Conservation (phyloP, 2,113 vertebrate species). For the Lamprologus lemairii region DNA sequence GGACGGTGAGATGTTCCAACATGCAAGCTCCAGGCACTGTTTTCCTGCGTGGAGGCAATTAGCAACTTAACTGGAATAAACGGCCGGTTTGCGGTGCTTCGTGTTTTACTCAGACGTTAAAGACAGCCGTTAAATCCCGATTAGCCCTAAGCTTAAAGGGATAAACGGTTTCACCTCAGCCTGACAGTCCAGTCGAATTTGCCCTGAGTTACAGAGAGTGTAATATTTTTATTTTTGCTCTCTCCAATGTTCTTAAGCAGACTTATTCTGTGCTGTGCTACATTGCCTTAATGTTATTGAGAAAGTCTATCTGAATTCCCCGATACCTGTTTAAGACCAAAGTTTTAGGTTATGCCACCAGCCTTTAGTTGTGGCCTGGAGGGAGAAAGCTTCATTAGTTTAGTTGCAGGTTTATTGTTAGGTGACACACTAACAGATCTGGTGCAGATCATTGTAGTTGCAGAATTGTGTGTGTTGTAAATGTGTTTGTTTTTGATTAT, state of each 20-base stretch:
- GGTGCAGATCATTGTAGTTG: not conserved
- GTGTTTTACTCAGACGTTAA: not conserved
- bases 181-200: not conserved
- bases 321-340: not conserved
- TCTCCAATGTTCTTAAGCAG: not conserved
- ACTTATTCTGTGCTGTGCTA: not conserved
- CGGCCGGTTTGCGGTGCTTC: not conserved
- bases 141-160: constrained; percentile 37
- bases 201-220: not conserved
- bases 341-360: not conserved
- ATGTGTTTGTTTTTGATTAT: not conserved
- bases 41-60: not conserved
- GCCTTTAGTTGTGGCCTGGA: not conserved
- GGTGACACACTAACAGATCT: not conserved
- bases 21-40: not conserved
- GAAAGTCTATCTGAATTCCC: not conserved
- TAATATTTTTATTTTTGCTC: not conserved
- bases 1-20: constrained; percentile 77
- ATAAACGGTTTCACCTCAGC: constrained; percentile 1
- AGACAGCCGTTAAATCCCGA: constrained; percentile 43
- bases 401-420: not conserved
- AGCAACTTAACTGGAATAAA: not conserved
- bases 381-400: not conserved
- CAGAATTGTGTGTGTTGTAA: not conserved
- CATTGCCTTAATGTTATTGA: not conserved